These are phyloP conservation scores for Cybosia mesomella DNA, from an alignment of 2,888 invertebrate species.

Conservation along the genomic window DNA sequence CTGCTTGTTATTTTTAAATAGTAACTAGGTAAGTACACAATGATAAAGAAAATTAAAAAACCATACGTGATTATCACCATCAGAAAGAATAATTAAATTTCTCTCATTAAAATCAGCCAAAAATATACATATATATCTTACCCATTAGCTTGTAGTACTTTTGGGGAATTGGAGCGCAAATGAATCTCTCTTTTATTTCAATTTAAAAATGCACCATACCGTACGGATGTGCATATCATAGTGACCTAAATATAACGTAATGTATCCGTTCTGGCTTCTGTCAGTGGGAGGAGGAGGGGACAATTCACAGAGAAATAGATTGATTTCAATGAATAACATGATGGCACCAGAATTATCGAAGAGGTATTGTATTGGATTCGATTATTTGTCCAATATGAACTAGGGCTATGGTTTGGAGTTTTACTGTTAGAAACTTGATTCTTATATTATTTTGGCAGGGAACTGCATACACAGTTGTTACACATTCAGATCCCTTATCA, in stretches of 20 bases:
- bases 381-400: too few species aligned
- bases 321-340: slow-evolving; percentile 53
- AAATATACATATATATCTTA: slow-evolving; percentile 26
- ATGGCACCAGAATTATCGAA: slow-evolving; percentile 29
- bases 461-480: slow-evolving; percentile 24
- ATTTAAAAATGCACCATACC: slow-evolving; percentile 65
- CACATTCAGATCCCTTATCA: slow-evolving; percentile 39
- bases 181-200: slow-evolving; percentile 65
- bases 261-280: slow-evolving; percentile 47
- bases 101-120: slow-evolving; percentile 48
- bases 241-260: slow-evolving; percentile 70
- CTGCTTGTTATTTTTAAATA: background rate
- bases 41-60: slow-evolving; percentile 20
- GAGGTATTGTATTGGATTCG: slow-evolving; percentile 19
- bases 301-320: slow-evolving; percentile 45
- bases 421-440: too few species aligned
- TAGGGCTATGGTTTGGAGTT: too few species aligned
- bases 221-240: slow-evolving; percentile 59
- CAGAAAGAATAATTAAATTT: slow-evolving; percentile 47
- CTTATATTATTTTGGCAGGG: too few species aligned
- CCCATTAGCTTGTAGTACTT: slow-evolving; percentile 46
- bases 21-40: background rate
- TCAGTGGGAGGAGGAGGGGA: slow-evolving; percentile 38
- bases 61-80: slow-evolving; percentile 12
- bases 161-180: slow-evolving; percentile 62